Percentiles rank a stretch among this genome's conserved stretches.
These are phyloP conservation scores for Contarinia nasturtii DNA, from an alignment of 1,140 invertebrate species.

Conservation along the genomic window DNA sequence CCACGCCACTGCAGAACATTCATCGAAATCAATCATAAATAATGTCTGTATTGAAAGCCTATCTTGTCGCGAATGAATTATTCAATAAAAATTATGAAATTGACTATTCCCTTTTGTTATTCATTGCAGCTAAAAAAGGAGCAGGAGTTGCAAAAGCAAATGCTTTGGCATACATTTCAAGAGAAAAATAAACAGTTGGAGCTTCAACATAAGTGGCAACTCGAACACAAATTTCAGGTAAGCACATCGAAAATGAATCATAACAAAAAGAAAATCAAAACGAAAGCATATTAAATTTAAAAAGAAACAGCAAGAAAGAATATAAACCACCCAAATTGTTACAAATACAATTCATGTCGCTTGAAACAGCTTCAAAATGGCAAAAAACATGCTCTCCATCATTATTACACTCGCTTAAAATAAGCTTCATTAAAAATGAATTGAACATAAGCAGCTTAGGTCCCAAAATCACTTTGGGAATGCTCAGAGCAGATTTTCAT, in stretches of 20 bases:
- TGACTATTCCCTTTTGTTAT: slow-evolving; percentile 7
- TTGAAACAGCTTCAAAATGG: no score
- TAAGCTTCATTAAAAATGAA: not conserved
- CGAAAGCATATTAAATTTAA: not conserved
- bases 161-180: slow-evolving; percentile 72
- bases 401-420: no score
- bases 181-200: slow-evolving; percentile 73
- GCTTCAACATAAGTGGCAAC: slow-evolving; percentile 72
- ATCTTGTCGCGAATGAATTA: not conserved
- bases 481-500: not conserved
- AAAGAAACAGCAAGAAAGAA: not conserved
- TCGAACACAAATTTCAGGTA: slow-evolving; percentile 74
- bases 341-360: not conserved
- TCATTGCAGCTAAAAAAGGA: slow-evolving; percentile 69
- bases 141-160: slow-evolving; percentile 76
- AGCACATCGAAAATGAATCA: slow-evolving; percentile 11
- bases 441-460: not conserved
- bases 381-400: no score
- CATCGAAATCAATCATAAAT: not conserved
- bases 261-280: not conserved
- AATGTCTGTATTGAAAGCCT: not conserved
- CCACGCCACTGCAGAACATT: no score
- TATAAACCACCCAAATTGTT: not conserved
- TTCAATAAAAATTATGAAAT: not conserved
- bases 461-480: no score